Evolutionary conservation across 2,888 invertebrate species (phyloP).

Genomic region (Volucella inanis): DNA sequence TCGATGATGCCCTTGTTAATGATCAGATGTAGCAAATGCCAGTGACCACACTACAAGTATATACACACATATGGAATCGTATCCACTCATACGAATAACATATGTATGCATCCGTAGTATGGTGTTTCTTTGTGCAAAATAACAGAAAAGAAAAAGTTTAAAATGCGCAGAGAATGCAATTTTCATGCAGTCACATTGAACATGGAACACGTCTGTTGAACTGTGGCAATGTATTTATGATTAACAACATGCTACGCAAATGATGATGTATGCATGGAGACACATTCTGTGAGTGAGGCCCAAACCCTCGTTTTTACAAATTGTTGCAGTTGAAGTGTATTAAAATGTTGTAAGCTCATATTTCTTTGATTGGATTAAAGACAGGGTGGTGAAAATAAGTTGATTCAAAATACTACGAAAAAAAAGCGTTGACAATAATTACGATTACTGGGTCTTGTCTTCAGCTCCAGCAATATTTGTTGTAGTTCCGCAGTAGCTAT

Average conservation of each 20-base stretch:
- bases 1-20: conserved; percentile 62
- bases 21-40: conserved; percentile 31
- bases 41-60: background rate
- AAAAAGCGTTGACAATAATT: too few species aligned
- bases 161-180: conserved; percentile 45
- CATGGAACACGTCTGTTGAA: conserved; percentile 62
- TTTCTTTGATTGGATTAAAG: too few species aligned
- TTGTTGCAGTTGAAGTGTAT: too few species aligned
- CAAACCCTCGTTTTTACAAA: background rate
- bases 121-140: conserved; percentile 52
- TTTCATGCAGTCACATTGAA: conserved; percentile 49
- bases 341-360: too few species aligned
- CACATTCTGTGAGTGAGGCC: conserved; percentile 39
- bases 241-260: conserved; percentile 43
- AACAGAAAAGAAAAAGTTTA: conserved; percentile 12
- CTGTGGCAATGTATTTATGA: conserved; percentile 65
- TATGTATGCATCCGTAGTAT: too few species aligned
- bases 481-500: too few species aligned
- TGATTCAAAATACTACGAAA: too few species aligned
- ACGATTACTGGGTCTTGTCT: too few species aligned
- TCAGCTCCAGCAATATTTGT: too few species aligned
- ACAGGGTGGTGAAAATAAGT: too few species aligned
- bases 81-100: too few species aligned
- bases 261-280: conserved; percentile 32
- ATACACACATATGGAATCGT: background rate